Evolutionary conservation across 2,888 invertebrate genomes (phyloP).

Genomic region (Pollenia amentaria): DNA sequence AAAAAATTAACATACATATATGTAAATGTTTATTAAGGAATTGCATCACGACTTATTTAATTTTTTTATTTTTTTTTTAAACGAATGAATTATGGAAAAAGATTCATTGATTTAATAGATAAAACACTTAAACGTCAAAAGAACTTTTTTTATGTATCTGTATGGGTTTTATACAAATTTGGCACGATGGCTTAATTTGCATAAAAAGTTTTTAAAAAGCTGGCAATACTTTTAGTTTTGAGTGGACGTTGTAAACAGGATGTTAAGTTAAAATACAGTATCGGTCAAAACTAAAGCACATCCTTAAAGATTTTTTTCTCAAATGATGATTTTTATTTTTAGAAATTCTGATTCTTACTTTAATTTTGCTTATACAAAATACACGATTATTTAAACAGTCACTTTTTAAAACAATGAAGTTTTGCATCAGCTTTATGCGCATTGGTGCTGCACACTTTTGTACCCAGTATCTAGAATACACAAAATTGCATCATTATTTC

Average conservation of each 20-base stretch:
- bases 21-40: constrained; percentile 40
- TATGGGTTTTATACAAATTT: constrained; percentile 30
- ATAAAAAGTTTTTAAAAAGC: constrained; percentile 8
- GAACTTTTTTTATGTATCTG: constrained; percentile 18
- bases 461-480: too few species aligned
- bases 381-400: too few species aligned
- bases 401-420: too few species aligned
- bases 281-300: too few species aligned
- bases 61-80: background rate
- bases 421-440: too few species aligned
- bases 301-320: too few species aligned
- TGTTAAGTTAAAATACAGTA: background rate
- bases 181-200: background rate
- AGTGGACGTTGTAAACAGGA: constrained; percentile 5
- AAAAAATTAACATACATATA: constrained; percentile 32
- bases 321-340: too few species aligned
- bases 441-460: too few species aligned
- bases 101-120: background rate
- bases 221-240: background rate
- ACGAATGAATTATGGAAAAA: background rate
- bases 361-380: too few species aligned
- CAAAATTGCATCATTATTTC: too few species aligned
- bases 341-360: too few species aligned
- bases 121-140: constrained; percentile 6
- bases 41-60: constrained; percentile 58